These are phyloP conservation scores for Chlamydotis undulata DNA, from an alignment of 2,113 vertebrate genomes.

Conservation along the genomic window DNA sequence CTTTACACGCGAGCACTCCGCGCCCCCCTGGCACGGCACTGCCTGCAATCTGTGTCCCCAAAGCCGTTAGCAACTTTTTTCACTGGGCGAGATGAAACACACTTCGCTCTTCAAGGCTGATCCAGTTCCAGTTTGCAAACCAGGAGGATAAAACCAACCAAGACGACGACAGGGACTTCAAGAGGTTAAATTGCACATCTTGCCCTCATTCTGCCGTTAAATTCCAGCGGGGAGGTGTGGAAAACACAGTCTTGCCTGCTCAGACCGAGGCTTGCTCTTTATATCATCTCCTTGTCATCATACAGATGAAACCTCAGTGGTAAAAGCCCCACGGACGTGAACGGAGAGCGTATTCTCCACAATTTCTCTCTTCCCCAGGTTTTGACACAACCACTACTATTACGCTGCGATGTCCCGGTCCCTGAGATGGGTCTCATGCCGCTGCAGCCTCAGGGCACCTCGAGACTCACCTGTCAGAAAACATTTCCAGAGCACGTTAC, in stretches of 20 bases:
- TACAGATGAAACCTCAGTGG: background rate
- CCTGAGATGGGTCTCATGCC: rapidly evolving
- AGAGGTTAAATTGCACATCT: background rate
- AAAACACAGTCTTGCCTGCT: background rate
- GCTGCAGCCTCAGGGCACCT: background rate
- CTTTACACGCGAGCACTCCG: rapidly evolving
- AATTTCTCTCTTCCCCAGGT: rapidly evolving
- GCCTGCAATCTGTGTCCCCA: too few relatives aligned
- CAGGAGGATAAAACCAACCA: background rate
- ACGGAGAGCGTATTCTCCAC: rapidly evolving
- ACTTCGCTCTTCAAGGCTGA: background rate
- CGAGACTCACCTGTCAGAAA: rapidly evolving
- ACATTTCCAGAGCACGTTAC: background rate
- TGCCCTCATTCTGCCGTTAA: background rate
- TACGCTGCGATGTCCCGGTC: rapidly evolving
- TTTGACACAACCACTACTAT: background rate
- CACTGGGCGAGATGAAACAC: background rate
- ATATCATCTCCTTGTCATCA: too few relatives aligned
- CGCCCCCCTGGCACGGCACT: too few relatives aligned
- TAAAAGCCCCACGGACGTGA: rapidly evolving
- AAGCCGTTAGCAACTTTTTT: background rate
- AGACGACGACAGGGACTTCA: rapidly evolving
- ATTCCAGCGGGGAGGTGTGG: too few relatives aligned
- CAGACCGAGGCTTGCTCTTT: background rate
- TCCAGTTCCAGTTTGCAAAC: background rate